Conservation (phyloP, 2,797 vertebrate species). For the Eremophila alpestris region DNA sequence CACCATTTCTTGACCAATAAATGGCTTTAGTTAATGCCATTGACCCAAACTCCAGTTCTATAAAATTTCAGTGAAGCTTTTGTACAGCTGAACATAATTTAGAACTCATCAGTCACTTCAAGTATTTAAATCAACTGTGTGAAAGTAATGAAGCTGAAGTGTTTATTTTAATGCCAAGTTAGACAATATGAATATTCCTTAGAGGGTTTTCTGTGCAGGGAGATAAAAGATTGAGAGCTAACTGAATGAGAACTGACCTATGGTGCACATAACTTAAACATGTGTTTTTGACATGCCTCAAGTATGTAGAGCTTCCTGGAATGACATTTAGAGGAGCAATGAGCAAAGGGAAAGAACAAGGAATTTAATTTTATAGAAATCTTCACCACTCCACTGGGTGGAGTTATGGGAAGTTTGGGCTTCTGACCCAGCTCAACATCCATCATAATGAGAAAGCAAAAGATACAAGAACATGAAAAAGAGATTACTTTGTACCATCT, state of each 20-base stretch:
- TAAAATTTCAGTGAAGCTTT: neutral
- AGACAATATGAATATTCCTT: neutral
- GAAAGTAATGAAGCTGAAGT: neutral
- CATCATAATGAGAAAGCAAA: neutral
- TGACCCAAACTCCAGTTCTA: neutral
- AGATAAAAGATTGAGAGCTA: neutral
- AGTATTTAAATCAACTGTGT: neutral
- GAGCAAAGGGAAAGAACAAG: neutral
- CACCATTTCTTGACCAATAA: neutral
- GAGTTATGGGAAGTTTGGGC: neutral
- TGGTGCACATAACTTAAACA: neutral
- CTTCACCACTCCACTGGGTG: neutral
- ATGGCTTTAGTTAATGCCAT: neutral
- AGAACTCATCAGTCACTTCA: neutral
- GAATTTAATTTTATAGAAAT: neutral
- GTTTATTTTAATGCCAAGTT: neutral
- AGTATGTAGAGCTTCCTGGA: accelerated
- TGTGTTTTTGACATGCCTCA: neutral
- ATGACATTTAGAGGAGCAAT: neutral
- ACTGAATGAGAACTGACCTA: neutral
- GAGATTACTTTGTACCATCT: neutral
- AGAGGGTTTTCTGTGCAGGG: neutral
- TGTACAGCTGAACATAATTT: neutral
- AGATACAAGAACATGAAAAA: neutral
- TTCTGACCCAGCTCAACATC: neutral